Percentiles rank a stretch among this genome's conserved stretches.
Evolutionary conservation across 1,140 invertebrate genomes (phyloP).

Genomic region (Spodoptera litura): DNA sequence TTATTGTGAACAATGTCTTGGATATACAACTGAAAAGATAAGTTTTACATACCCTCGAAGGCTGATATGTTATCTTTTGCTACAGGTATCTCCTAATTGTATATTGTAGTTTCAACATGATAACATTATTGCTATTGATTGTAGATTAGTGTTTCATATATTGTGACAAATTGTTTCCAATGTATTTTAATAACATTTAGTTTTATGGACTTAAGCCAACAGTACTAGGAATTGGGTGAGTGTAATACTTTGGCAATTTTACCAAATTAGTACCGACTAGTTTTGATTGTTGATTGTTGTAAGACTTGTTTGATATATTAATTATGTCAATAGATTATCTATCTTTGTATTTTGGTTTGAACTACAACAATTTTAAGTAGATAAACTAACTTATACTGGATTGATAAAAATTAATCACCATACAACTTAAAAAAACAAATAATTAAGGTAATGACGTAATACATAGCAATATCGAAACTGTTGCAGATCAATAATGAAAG

Average conservation of each 20-base stretch:
- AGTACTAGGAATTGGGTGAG: conserved; percentile 5
- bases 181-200: not conserved
- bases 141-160: not conserved
- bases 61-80: conserved; percentile 48
- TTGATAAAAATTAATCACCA: too few relatives aligned
- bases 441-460: too few relatives aligned
- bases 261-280: too few relatives aligned
- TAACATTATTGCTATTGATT: conserved; percentile 1
- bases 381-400: too few relatives aligned
- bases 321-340: too few relatives aligned
- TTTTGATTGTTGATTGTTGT: too few relatives aligned
- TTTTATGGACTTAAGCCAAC: not conserved
- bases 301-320: too few relatives aligned
- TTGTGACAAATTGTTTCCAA: not conserved
- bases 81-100: conserved; percentile 73
- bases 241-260: not conserved
- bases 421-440: too few relatives aligned
- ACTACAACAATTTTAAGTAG: too few relatives aligned
- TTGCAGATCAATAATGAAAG: too few relatives aligned
- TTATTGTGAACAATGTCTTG: conserved; percentile 76
- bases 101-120: conserved; percentile 6
- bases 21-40: conserved; percentile 72
- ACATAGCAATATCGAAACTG: too few relatives aligned
- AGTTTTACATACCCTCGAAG: conserved; percentile 66
- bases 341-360: too few relatives aligned